Conservation (phyloP, 2,113 vertebrate species). For the Phyllostomus discolor region DNA sequence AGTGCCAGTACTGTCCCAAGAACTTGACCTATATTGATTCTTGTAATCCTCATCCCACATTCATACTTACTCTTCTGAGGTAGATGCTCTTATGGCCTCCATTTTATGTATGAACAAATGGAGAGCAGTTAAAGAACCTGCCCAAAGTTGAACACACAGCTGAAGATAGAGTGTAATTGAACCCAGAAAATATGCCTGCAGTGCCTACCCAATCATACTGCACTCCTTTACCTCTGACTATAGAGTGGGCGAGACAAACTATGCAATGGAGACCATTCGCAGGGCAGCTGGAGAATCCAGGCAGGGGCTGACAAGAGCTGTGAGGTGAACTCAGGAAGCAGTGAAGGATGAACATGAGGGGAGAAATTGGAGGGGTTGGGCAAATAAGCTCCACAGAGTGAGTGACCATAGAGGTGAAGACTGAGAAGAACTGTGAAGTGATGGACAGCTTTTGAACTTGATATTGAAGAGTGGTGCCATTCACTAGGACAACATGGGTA, state of each 20-base stretch:
- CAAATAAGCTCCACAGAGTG: neutral
- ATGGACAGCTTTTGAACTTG: neutral
- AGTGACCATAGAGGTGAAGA: neutral
- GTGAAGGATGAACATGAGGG: neutral
- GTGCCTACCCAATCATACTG: neutral
- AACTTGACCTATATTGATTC: neutral
- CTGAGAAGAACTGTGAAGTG: neutral
- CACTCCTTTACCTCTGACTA: neutral
- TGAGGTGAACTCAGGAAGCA: neutral
- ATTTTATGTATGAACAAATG: neutral
- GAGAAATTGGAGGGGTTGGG: neutral
- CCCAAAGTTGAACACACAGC: neutral
- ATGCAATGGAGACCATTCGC: too few species aligned
- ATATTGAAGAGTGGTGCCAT: neutral
- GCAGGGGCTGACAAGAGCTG: neutral
- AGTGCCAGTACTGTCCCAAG: too few species aligned
- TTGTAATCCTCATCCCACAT: neutral
- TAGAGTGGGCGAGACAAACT: too few species aligned
- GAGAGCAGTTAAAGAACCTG: neutral
- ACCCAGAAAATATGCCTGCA: neutral
- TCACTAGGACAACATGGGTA: neutral
- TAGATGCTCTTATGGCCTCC: neutral
- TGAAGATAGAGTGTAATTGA: neutral
- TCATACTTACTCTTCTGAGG: neutral
- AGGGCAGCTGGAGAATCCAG: neutral